These are phyloP conservation scores for Antitype chi DNA, from an alignment of 2,888 invertebrate genomes.

Conservation along the genomic window DNA sequence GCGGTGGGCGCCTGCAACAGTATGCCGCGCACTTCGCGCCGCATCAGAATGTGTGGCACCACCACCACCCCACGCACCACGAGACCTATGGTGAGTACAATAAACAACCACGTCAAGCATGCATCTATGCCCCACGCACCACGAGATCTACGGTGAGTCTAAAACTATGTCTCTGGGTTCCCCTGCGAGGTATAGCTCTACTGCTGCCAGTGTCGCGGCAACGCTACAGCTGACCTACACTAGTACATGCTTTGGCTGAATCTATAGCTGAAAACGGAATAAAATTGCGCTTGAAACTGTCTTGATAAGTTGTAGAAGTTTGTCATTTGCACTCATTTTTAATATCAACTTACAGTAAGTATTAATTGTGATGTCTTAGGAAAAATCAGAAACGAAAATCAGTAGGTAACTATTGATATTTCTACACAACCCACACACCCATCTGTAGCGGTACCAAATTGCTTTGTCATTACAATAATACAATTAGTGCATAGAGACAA, in stretches of 20 bases:
- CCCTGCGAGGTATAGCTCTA: background rate
- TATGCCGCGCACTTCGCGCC: constrained; percentile 88
- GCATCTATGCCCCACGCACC: background rate
- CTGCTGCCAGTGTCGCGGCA: background rate
- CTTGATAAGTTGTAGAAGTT: background rate
- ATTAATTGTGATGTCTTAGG: background rate
- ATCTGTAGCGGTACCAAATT: background rate
- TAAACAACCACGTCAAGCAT: background rate
- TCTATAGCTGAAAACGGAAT: background rate
- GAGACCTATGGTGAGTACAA: constrained; percentile 81
- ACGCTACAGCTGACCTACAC: background rate
- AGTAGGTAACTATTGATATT: background rate
- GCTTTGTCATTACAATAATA: constrained; percentile 1
- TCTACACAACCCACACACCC: background rate
- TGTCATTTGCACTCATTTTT: background rate
- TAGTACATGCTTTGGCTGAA: background rate
- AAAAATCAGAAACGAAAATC: background rate
- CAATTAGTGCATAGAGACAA: constrained; percentile 16
- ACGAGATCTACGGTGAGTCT: too few species aligned
- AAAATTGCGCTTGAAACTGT: background rate
- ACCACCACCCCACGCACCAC: constrained; percentile 84
- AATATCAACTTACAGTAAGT: background rate
- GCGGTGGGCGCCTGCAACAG: constrained; percentile 84
- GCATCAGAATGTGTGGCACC: constrained; percentile 88
- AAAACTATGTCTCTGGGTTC: background rate